phyloP scores from a whole-genome alignment of 2,797 vertebrate species.

The Eleutherodactylus coqui region DNA sequence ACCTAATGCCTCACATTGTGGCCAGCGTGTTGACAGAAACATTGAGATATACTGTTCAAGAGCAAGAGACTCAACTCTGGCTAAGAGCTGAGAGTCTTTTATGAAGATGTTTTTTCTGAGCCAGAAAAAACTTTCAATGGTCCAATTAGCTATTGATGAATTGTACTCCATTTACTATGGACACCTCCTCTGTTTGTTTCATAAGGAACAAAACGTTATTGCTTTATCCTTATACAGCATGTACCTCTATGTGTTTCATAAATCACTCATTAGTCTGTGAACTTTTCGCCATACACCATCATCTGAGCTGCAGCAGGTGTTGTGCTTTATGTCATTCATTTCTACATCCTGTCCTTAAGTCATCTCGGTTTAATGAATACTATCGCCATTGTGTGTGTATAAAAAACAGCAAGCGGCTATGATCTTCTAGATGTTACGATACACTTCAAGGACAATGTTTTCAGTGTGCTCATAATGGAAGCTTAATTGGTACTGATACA shows the following conservation, averaged over 20 bases:
- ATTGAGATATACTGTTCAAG: too few species aligned
- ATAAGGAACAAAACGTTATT: background rate
- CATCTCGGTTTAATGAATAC: background rate
- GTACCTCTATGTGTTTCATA: background rate
- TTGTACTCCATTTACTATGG: background rate
- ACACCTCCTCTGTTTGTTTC: background rate
- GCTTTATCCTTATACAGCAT: background rate
- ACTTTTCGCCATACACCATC: background rate
- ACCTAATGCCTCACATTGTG: too few species aligned
- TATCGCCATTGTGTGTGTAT: background rate
- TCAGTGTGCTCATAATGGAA: slow-evolving; percentile 22
- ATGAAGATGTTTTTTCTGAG: too few species aligned
- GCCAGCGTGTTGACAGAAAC: too few species aligned
- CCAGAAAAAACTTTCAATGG: too few species aligned
- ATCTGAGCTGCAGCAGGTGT: background rate
- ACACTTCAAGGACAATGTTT: slow-evolving; percentile 58
- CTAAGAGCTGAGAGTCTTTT: too few species aligned
- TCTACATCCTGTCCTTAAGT: background rate
- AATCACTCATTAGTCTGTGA: slow-evolving; percentile 1
- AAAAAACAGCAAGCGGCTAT: background rate
- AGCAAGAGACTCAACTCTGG: too few species aligned
- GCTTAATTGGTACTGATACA: slow-evolving; percentile 31
- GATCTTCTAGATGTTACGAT: slow-evolving; percentile 25
- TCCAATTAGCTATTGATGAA: background rate
- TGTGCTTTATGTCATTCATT: background rate